Evolutionary conservation across 2,113 vertebrate species (phyloP), one percentile per base, ranked within the genome.

Genomic region (Rafetus swinhoei): DNA sequence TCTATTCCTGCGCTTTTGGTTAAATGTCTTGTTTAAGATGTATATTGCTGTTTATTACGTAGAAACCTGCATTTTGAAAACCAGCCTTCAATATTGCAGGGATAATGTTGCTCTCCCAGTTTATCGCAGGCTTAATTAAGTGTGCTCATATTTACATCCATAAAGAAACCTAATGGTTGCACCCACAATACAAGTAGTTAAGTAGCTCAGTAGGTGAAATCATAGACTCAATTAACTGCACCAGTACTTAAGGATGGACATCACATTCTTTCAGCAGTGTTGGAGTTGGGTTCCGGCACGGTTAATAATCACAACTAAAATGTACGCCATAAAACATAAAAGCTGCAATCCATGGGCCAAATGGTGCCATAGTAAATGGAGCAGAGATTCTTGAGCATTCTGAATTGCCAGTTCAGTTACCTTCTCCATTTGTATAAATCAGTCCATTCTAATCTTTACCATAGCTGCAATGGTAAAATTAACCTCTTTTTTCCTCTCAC

Each of bases 1-100:
- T 24, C 32, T 0, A 0, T 45, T 27, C 65, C 50, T 83, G 65
- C 29, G 27, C 29, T 55, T 6, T 0, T 0, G 59, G 62, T n/a
- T 54, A 85, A 52, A 6, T 24, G 21, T 21, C 22, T 76, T 24
- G 5, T 10, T 76, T 45, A 76, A 45, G 22, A 39, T 39, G 39
- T 74, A 35, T 22, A 74, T 74, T 74, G 24, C 72, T 45, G 22
- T 76, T 76, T 14, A 45, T 76, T 22, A 76, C 3, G 35, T 45
- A 76, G 19, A 76, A 76, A 76, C 22, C 21, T 76, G 45, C 19
- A 25, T 76, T 45, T 76, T 45, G 11, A 14, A 45, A 76, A 76
- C 45, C 6, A 76, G 21, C 10, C 72, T 50, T 12, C 21, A 76
- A 25, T 76, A 76, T 14, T 76, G 21, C 22, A 45, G 39, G 39